These are phyloP conservation scores for Notarius lentiginosus DNA, from an alignment of 2,113 vertebrate species.

Conservation along the genomic window DNA sequence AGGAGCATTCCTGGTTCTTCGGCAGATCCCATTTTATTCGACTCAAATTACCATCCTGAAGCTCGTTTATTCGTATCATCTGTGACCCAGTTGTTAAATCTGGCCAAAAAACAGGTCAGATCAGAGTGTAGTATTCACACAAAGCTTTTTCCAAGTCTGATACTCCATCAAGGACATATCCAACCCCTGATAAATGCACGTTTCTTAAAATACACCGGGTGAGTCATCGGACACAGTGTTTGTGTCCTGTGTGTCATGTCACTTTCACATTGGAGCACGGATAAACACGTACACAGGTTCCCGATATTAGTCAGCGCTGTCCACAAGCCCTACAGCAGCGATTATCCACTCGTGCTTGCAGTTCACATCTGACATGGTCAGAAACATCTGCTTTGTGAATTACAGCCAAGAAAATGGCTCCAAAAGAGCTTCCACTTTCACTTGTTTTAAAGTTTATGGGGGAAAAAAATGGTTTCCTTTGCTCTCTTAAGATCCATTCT, in stretches of 20 bases:
- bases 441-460: neutral
- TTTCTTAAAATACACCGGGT: constrained; percentile 62
- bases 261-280: constrained; percentile 11
- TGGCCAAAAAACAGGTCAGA: constrained; percentile 22
- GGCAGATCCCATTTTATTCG: neutral
- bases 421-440: neutral
- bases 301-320: constrained; percentile 47
- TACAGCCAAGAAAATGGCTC: neutral
- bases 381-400: constrained; percentile 43
- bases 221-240: constrained; percentile 58
- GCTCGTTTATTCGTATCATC: neutral
- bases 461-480: too few species aligned
- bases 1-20: neutral
- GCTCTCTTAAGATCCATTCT: too few species aligned
- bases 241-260: constrained; percentile 50
- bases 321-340: constrained; percentile 50
- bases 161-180: constrained; percentile 55
- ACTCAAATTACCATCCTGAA: neutral
- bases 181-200: constrained; percentile 46
- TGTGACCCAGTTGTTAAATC: neutral
- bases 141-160: constrained; percentile 55
- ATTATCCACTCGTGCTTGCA: constrained; percentile 45
- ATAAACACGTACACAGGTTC: constrained; percentile 28
- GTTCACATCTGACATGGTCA: constrained; percentile 14
- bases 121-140: constrained; percentile 48